These are phyloP conservation scores for Sycophila sp. DNA, from an alignment of 1,140 invertebrate genomes.

Conservation along the genomic window DNA sequence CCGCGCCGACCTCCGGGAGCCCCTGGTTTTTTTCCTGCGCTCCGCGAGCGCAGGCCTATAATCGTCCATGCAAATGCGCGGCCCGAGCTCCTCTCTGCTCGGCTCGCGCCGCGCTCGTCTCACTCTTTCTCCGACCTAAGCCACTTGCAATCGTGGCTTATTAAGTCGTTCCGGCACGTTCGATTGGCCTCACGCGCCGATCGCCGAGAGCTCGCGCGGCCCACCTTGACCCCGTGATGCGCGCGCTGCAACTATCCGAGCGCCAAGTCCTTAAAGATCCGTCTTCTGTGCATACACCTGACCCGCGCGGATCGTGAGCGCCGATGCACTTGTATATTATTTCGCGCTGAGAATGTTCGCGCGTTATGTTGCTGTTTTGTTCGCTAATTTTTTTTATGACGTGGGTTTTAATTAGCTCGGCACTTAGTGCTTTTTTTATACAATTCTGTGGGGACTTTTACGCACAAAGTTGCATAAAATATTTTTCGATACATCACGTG, in stretches of 20 bases:
- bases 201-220: slow-evolving; percentile 46
- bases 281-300: no score
- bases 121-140: no score
- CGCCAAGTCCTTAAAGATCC: slow-evolving; percentile 26
- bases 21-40: not conserved
- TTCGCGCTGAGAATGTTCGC: no score
- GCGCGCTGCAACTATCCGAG: slow-evolving; percentile 43
- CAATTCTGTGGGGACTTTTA: not conserved
- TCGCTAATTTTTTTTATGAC: no score
- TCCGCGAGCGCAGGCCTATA: slow-evolving; percentile 56
- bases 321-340: no score
- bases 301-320: no score
- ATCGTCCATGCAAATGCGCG: slow-evolving; percentile 66
- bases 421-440: not conserved
- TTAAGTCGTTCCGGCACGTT: slow-evolving; percentile 63
- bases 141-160: slow-evolving; percentile 64
- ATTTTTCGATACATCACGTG: no score
- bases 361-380: no score
- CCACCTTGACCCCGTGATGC: slow-evolving; percentile 60
- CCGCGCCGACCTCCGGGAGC: not conserved
- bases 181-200: slow-evolving; percentile 54
- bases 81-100: slow-evolving; percentile 44
- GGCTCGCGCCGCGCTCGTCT: not conserved
- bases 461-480: no score
- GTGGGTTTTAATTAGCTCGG: no score